phyloP scores from a whole-genome alignment of 2,113 vertebrate genomes.

The Cyphomyrus discorhynchus region DNA sequence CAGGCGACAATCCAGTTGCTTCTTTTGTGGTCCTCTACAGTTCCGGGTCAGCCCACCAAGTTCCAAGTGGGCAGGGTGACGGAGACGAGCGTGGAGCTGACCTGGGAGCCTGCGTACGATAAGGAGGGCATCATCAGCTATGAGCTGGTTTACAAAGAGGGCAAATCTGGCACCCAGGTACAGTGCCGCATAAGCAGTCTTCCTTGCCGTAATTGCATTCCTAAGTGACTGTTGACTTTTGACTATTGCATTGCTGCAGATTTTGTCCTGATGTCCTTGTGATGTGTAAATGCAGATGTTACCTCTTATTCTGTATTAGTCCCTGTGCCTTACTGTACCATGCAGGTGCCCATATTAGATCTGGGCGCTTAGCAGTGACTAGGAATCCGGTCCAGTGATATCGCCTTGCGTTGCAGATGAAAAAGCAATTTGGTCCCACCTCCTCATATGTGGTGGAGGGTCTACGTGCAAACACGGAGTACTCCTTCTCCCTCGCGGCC shows the following conservation, averaged over 20 bases:
- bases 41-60: conserved; percentile 90
- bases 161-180: conserved; percentile 77
- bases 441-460: conserved; percentile 77
- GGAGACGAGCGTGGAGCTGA: conserved; percentile 80
- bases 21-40: conserved; percentile 48
- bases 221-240: background rate
- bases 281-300: background rate
- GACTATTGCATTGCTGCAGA: background rate
- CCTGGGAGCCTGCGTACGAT: conserved; percentile 79
- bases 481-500: conserved; percentile 89
- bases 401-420: conserved; percentile 59
- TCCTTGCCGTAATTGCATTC: background rate
- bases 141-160: conserved; percentile 84
- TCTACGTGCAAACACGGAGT: conserved; percentile 91
- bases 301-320: background rate
- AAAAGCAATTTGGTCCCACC: conserved; percentile 76
- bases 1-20: background rate
- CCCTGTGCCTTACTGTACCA: background rate
- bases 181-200: conserved; percentile 21
- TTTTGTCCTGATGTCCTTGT: background rate
- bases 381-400: background rate
- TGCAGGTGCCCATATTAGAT: background rate
- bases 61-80: conserved; percentile 83
- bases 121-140: conserved; percentile 89
- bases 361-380: background rate